These are phyloP conservation scores for Papilio polytes DNA, from an alignment of 1,140 invertebrate species.

Conservation along the genomic window DNA sequence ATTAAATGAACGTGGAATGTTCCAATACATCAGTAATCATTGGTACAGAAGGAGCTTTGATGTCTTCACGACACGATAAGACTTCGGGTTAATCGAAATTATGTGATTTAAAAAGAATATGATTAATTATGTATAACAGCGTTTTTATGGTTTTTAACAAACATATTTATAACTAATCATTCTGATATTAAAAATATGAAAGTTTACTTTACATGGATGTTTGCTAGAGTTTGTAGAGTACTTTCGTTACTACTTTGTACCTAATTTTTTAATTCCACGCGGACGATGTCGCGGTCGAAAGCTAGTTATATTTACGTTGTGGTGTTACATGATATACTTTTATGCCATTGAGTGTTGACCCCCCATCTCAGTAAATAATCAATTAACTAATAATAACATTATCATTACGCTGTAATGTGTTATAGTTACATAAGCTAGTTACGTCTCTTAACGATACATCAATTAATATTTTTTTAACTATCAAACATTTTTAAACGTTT, in stretches of 20 bases:
- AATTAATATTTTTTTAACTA: background rate
- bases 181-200: no score
- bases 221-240: no score
- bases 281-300: no score
- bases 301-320: background rate
- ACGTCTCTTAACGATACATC: background rate
- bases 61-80: background rate
- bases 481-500: background rate
- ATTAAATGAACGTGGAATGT: background rate
- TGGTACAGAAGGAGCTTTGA: background rate
- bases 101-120: no score
- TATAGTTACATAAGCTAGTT: background rate
- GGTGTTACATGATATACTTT: background rate
- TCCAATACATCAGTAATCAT: background rate
- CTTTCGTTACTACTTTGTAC: no score
- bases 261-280: no score
- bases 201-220: no score
- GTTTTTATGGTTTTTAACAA: no score
- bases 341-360: background rate
- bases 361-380: conserved; percentile 3
- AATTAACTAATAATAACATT: conserved; percentile 8
- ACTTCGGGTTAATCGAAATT: no score
- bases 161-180: no score
- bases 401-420: background rate
- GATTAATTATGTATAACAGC: no score